phyloP scores from a whole-genome alignment of 2,888 invertebrate species.

The Stenolophus ochropezus region DNA sequence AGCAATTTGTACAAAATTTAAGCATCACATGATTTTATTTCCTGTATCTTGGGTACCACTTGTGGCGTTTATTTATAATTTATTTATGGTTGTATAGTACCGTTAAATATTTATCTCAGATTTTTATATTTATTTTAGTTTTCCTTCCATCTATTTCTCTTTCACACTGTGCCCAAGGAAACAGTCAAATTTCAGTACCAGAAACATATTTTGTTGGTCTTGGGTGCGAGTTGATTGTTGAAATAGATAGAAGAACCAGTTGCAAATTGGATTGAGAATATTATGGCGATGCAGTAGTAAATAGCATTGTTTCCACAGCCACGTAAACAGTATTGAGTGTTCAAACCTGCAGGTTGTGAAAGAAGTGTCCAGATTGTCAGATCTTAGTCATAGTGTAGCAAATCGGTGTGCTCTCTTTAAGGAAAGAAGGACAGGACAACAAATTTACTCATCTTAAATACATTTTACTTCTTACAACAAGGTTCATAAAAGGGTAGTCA shows the following conservation, averaged over 20 bases:
- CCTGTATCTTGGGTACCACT: constrained; percentile 19
- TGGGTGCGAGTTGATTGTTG: background rate
- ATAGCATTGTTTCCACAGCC: constrained; percentile 60
- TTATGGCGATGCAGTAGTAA: constrained; percentile 58
- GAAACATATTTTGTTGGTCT: too few relatives aligned
- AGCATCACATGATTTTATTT: constrained; percentile 36
- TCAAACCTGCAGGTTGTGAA: constrained; percentile 70
- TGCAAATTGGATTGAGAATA: constrained; percentile 46
- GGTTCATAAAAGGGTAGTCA: too few relatives aligned
- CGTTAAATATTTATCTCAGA: constrained; percentile 47
- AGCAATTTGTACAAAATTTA: constrained; percentile 45
- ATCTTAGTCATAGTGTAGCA: constrained; percentile 47
- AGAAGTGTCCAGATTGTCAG: constrained; percentile 53
- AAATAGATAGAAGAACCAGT: background rate
- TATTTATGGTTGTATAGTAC: constrained; percentile 58
- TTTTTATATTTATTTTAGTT: constrained; percentile 42
- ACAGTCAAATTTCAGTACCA: too few relatives aligned
- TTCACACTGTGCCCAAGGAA: background rate
- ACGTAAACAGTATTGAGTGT: constrained; percentile 68
- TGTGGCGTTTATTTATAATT: constrained; percentile 43
- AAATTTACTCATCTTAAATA: background rate
- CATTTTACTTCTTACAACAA: background rate
- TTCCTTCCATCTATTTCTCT: background rate
- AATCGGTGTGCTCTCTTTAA: constrained; percentile 54
- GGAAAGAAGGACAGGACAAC: constrained; percentile 49